Conservation (phyloP, 2,888 invertebrate genomes). For the Amphipyra tragopoginis region DNA sequence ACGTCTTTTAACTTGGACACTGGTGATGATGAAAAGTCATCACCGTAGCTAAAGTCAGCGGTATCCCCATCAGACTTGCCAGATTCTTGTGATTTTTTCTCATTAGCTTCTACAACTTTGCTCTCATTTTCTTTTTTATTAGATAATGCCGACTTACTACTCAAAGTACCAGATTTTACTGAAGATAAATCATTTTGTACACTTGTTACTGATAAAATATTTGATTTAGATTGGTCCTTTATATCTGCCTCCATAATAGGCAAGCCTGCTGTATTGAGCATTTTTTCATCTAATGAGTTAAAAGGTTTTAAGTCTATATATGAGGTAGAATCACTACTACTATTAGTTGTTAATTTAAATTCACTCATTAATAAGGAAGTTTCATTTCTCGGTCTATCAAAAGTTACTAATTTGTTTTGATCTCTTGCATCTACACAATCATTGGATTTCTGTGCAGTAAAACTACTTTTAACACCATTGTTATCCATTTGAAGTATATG, state of each 20-base stretch:
- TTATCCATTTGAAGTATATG: conserved; percentile 68
- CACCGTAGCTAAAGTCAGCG: conserved; percentile 81
- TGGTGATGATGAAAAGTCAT: conserved; percentile 79
- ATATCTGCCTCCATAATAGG: conserved; percentile 64
- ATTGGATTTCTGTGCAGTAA: conserved; percentile 34
- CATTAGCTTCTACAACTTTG: conserved; percentile 51
- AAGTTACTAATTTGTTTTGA: conserved; percentile 44
- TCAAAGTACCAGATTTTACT: conserved; percentile 65
- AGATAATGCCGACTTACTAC: conserved; percentile 68
- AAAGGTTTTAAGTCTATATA: conserved; percentile 82
- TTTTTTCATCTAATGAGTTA: conserved; percentile 73
- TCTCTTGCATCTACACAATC: conserved; percentile 43
- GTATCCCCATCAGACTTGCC: conserved; percentile 74
- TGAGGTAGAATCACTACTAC: conserved; percentile 84
- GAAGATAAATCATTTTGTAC: conserved; percentile 53
- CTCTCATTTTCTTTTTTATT: conserved; percentile 63
- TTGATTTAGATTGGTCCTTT: conserved; percentile 30
- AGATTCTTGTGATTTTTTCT: conserved; percentile 64
- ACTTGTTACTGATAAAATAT: conserved; percentile 23
- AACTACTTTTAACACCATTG: conserved; percentile 39
- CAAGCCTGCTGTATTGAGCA: conserved; percentile 76
- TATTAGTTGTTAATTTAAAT: conserved; percentile 70
- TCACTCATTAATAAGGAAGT: conserved; percentile 56
- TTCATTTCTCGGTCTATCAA: conserved; percentile 34
- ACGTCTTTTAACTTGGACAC: conserved; percentile 66